Percentiles rank a stretch among this genome's conserved stretches.
Evolutionary conservation across 2,888 invertebrate species (phyloP).

Genomic region (Dichetophora obliterata): DNA sequence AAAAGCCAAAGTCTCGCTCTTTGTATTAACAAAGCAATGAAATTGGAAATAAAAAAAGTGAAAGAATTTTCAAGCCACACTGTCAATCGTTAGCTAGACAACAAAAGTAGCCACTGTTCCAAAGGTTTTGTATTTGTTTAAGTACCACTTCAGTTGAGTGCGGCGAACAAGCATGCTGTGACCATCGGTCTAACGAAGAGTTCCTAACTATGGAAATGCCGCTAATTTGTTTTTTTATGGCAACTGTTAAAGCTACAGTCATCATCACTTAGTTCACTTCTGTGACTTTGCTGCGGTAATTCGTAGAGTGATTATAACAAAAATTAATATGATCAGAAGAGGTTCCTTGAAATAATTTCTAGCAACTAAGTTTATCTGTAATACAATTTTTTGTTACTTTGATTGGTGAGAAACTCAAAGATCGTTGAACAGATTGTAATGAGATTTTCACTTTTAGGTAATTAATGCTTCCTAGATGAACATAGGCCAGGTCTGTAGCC

Average conservation of each 20-base stretch:
- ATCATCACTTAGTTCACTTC: not conserved
- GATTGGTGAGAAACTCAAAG: too few species aligned
- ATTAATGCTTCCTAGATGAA: too few species aligned
- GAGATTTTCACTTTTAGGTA: too few species aligned
- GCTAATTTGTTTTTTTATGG: constrained; percentile 35
- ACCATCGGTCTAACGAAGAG: constrained; percentile 30
- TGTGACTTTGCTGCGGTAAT: not conserved
- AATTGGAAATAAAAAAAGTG: not conserved
- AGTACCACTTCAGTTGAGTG: not conserved
- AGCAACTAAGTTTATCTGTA: too few species aligned
- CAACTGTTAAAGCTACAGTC: not conserved
- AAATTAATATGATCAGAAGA: not conserved
- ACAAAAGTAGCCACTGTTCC: constrained; percentile 17
- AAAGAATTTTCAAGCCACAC: not conserved
- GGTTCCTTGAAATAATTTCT: too few species aligned
- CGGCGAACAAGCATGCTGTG: not conserved
- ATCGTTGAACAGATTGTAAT: too few species aligned
- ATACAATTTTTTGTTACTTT: too few species aligned
- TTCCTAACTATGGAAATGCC: constrained; percentile 18
- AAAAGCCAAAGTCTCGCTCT: not conserved
- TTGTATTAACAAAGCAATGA: not conserved
- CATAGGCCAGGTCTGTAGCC: too few species aligned
- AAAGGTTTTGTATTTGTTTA: constrained; percentile 1
- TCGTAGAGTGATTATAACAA: not conserved
- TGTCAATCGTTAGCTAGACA: constrained; percentile 9